These are phyloP conservation scores for Hypocryptadius cinnamomeus DNA, from an alignment of 2,113 vertebrate species.

Conservation along the genomic window DNA sequence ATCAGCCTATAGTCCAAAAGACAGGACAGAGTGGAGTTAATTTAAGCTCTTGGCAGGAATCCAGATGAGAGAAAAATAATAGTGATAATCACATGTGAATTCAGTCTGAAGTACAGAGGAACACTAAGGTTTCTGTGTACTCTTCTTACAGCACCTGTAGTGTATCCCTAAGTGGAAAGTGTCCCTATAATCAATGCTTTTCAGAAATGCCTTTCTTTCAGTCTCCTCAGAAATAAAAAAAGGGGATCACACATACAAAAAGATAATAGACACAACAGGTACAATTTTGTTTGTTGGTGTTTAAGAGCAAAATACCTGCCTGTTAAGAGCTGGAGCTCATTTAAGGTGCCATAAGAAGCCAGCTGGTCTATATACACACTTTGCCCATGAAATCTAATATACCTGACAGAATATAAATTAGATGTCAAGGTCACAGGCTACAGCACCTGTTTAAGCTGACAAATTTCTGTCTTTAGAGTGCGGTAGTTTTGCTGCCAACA, in stretches of 20 bases:
- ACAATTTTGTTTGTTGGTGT: neutral
- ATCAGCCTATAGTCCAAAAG: neutral
- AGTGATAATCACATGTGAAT: neutral
- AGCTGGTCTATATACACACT: neutral
- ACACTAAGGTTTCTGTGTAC: neutral
- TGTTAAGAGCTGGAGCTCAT: neutral
- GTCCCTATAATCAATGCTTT: neutral
- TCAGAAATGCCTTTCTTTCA: neutral
- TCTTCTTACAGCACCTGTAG: neutral
- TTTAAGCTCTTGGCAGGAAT: neutral
- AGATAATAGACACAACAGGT: neutral
- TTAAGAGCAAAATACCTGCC: neutral
- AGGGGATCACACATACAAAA: neutral
- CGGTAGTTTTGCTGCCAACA: neutral
- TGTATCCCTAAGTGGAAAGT: neutral
- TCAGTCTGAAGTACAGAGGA: neutral
- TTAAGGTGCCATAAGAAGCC: neutral
- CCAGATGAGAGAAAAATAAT: neutral
- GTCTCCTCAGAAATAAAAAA: neutral
- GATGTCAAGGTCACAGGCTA: constrained; percentile 6
- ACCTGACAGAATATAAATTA: neutral
- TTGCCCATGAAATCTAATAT: neutral
- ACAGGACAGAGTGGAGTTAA: neutral
- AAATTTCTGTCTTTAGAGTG: neutral
- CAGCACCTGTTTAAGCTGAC: neutral